These are phyloP conservation scores for Struthidea cinerea DNA, from an alignment of 2,113 vertebrate species.

Conservation along the genomic window DNA sequence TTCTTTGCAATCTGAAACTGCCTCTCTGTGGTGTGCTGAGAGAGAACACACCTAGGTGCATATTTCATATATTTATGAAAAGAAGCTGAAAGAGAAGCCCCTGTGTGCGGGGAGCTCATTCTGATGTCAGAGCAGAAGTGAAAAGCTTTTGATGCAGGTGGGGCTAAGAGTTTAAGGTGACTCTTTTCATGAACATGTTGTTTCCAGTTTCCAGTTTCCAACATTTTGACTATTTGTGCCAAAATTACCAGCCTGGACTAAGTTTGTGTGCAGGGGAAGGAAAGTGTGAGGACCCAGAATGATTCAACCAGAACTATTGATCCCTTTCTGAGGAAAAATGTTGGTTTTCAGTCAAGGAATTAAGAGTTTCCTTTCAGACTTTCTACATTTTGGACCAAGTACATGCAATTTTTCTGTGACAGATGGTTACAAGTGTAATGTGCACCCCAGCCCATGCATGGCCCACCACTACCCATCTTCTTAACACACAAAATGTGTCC, in stretches of 20 bases:
- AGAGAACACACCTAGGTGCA: neutral
- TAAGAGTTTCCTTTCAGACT: neutral
- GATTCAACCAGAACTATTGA: neutral
- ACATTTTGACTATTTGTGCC: neutral
- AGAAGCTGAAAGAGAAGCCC: neutral
- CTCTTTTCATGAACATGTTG: neutral
- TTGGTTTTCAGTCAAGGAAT: neutral
- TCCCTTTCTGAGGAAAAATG: neutral
- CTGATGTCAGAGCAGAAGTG: neutral
- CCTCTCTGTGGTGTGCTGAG: neutral
- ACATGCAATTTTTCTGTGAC: neutral
- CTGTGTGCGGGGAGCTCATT: neutral
- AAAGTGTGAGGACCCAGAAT: neutral
- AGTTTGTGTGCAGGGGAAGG: neutral
- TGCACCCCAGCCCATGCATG: neutral
- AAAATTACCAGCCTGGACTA: neutral
- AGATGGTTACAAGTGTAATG: neutral
- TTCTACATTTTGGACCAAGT: neutral
- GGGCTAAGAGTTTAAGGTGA: neutral
- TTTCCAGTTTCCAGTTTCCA: neutral
- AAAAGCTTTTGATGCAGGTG: neutral
- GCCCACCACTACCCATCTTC: neutral
- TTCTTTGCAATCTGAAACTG: neutral
- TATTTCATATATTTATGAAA: neutral
- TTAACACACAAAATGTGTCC: neutral